Evolutionary conservation across 2,888 invertebrate genomes (phyloP), one percentile per base, ranked within the genome.

Genomic region (Stramonita haemastoma): DNA sequence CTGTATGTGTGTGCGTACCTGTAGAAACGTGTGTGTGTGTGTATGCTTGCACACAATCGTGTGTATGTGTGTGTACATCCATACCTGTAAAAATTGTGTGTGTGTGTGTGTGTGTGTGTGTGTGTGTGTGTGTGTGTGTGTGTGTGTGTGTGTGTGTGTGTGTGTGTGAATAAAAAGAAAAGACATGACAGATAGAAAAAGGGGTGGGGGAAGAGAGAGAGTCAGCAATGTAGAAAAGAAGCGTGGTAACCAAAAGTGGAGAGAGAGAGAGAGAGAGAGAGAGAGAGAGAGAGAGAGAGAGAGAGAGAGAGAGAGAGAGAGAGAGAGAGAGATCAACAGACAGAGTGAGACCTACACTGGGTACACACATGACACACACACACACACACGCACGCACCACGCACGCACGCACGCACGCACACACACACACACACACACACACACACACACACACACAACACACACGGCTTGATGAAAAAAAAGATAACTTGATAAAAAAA

Each of bases 191-290:
- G 77, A 77, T 2, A 46, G 46, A 77, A 32, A 81, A 4, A 81
- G 26, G 17, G 0, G 0, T 29, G 57, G 85, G 57, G 32, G 57
- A 57, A 57, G 57, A 57, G 46, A 84, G 26, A 56, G n/a, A 56
- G 56, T 11, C 57, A 29, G 11, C 57, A 15, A 77, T 56, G n/a
- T 57, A 79, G 77, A 87, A n/a, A n/a, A 87, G 79, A 77, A 46
- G 8, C 46, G 46, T 46, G 46, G 46, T 46, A 46, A 46, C 46
- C 8, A 2, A 46, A 46, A 46, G 46, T n/a, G n/a, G 77, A 77
- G 56, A 77, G 87, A 77, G 87, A 73, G 87, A 87, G 57, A 87
- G 87, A 87, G 70, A 87, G 73, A 87, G 87, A 36, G 87, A 73
- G 36, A 34, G 87, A 34, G 77, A n/a, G n/a, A 15, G 86, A 29